Evolutionary conservation across 1,140 invertebrate genomes (phyloP).

Genomic region (Elysia chlorotica): DNA sequence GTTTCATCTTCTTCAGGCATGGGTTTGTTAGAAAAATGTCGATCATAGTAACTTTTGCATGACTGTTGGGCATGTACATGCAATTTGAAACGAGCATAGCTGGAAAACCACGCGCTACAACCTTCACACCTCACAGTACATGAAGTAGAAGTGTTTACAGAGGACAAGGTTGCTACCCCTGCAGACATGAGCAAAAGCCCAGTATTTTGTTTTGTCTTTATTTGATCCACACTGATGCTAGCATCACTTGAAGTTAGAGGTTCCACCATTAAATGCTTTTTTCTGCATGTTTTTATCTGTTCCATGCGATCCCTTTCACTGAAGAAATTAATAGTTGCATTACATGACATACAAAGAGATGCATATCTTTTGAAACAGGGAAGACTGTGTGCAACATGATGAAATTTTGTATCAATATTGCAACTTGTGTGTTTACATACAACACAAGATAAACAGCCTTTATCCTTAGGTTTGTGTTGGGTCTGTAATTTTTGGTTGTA

Average conservation of each 20-base stretch:
- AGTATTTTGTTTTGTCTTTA: background rate
- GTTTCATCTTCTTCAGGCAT: background rate
- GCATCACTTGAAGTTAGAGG: background rate
- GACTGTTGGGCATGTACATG: background rate
- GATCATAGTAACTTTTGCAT: background rate
- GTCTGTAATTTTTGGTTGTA: no score
- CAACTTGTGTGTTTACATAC: no score
- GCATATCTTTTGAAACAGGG: no score
- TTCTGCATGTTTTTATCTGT: no score
- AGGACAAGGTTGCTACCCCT: background rate
- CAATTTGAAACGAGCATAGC: background rate
- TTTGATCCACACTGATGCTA: background rate
- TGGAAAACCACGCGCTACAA: background rate
- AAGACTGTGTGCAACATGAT: no score
- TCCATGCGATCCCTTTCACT: no score
- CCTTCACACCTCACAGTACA: background rate
- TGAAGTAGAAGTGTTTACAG: background rate
- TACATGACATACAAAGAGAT: no score
- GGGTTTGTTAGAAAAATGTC: background rate
- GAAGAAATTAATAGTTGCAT: no score
- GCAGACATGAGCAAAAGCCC: background rate
- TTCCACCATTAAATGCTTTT: background rate
- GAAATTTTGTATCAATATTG: no score
- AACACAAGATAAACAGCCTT: no score
- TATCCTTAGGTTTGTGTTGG: no score